These are phyloP conservation scores for Zeus faber DNA, from an alignment of 2,113 vertebrate genomes.

Conservation along the genomic window DNA sequence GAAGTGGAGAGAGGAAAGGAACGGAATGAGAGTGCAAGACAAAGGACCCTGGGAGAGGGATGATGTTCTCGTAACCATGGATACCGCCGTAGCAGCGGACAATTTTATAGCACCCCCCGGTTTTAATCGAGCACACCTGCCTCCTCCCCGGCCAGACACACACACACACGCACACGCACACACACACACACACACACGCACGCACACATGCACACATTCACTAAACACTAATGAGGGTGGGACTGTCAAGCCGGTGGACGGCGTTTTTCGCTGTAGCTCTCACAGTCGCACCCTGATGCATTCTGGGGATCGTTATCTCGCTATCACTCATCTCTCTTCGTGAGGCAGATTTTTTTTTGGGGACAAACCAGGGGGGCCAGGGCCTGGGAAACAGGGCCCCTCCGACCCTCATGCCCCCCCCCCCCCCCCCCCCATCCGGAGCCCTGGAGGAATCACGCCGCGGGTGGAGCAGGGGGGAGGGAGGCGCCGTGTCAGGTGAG, in stretches of 20 bases:
- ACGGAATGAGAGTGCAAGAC: not conserved
- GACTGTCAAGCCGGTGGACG: conserved; percentile 12
- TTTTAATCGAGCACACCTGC: conserved; percentile 35
- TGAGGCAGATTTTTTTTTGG: not conserved
- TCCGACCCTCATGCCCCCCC: not conserved
- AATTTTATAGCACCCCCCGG: not conserved
- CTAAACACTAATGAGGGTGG: conserved; percentile 8
- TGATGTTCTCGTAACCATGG: conserved; percentile 25
- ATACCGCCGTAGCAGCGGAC: conserved; percentile 19
- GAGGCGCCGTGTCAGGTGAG: too few relatives aligned
- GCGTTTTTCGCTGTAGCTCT: not conserved
- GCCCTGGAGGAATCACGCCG: too few relatives aligned
- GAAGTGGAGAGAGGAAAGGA: not conserved
- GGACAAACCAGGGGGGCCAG: not conserved
- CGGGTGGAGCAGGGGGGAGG: too few relatives aligned
- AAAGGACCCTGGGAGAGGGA: not conserved
- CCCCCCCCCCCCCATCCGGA: not conserved
- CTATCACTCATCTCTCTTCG: too few relatives aligned
- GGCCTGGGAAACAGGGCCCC: not conserved
- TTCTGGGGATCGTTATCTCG: too few relatives aligned
- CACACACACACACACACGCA: not conserved
- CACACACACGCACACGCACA: conserved; percentile 13
- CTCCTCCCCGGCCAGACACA: conserved; percentile 8
- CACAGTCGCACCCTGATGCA: too few relatives aligned
- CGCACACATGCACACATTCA: not conserved